Percentiles rank a stretch among this genome's conserved stretches.
Evolutionary conservation across 2,797 vertebrate genomes (phyloP).

Genomic region (Rachycentron canadum): DNA sequence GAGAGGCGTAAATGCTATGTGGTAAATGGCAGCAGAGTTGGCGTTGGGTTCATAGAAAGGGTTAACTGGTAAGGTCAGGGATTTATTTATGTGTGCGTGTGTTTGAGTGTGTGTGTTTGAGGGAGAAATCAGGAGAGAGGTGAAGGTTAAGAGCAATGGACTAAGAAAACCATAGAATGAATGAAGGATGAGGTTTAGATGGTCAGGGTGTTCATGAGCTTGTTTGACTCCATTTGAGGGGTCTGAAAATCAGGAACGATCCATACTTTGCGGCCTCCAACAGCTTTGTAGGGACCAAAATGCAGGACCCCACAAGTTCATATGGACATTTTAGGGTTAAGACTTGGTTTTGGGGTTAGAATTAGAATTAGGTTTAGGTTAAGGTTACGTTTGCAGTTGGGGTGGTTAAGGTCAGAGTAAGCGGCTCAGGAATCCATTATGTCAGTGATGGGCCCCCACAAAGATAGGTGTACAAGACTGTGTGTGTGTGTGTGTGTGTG

Average conservation of each 20-base stretch:
- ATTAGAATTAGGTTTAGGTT: neutral
- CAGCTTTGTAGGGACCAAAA: neutral
- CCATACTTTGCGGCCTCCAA: neutral
- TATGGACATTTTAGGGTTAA: neutral
- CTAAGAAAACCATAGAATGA: constrained; percentile 13
- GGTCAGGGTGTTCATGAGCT: constrained; percentile 12
- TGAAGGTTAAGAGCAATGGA: constrained; percentile 22
- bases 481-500: constrained; percentile 10
- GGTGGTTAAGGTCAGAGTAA: neutral
- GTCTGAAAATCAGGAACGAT: no score
- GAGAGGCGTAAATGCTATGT: neutral
- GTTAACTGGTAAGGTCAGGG: constrained; percentile 14
- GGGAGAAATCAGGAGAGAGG: neutral
- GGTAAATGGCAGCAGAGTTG: neutral
- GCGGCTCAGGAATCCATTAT: neutral
- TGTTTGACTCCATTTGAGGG: neutral
- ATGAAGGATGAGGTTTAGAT: constrained; percentile 25
- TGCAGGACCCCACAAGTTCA: neutral
- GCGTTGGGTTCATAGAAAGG: neutral
- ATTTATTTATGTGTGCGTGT: neutral
- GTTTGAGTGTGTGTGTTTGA: neutral
- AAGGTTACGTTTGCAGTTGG: neutral
- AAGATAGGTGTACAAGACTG: neutral
- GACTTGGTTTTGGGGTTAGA: neutral
- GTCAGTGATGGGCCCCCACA: neutral